Conservation (phyloP, 2,797 vertebrate genomes). For the Malurus splendens region DNA sequence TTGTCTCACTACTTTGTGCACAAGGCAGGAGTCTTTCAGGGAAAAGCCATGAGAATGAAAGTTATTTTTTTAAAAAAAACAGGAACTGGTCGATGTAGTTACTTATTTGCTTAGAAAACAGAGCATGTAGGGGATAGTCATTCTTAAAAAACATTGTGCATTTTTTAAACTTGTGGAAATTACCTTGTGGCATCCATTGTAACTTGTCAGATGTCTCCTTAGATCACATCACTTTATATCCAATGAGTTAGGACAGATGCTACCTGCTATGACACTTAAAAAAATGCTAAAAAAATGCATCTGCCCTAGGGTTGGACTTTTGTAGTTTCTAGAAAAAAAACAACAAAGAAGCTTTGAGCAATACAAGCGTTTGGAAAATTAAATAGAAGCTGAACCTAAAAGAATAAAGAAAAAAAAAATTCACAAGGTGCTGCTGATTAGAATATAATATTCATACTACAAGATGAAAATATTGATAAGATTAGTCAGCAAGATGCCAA, state of each 20-base stretch:
- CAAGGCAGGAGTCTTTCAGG: neutral
- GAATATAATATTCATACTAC: neutral
- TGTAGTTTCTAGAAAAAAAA: neutral
- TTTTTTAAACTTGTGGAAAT: neutral
- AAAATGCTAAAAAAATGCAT: neutral
- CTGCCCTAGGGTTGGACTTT: neutral
- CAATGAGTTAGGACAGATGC: neutral
- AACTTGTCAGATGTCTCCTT: neutral
- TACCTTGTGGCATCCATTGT: neutral
- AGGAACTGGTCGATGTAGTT: neutral
- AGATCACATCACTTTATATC: neutral
- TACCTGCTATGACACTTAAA: neutral
- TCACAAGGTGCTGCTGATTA: neutral
- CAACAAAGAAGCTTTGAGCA: neutral
- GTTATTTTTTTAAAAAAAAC: neutral
- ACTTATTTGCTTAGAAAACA: neutral
- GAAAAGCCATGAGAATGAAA: neutral
- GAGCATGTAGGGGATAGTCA: neutral
- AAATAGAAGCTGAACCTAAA: neutral
- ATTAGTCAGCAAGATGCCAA: neutral
- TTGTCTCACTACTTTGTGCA: neutral
- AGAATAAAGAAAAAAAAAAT: neutral
- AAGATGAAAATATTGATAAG: neutral
- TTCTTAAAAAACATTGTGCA: neutral
- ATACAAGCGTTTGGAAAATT: neutral